Evolutionary conservation across 2,888 invertebrate species (phyloP).

Genomic region (Polydrusus tereticollis): DNA sequence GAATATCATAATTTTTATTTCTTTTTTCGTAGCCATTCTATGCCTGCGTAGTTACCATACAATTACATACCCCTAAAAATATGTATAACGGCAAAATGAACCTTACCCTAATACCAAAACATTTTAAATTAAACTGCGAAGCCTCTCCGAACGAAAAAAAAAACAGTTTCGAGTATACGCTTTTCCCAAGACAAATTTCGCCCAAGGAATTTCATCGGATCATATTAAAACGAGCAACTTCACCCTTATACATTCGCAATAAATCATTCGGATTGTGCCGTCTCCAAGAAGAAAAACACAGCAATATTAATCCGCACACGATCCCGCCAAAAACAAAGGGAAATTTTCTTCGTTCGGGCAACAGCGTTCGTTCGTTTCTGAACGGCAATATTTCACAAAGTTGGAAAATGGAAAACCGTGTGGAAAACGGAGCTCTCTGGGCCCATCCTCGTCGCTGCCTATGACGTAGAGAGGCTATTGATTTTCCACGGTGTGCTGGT

Average conservation of each 20-base stretch:
- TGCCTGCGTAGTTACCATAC: too few relatives aligned
- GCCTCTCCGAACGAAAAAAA: neutral
- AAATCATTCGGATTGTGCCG: constrained; percentile 47
- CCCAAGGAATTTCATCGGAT: constrained; percentile 42
- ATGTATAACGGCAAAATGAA: neutral
- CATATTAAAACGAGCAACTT: constrained; percentile 45
- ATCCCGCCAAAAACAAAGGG: constrained; percentile 47
- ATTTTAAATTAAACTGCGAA: constrained; percentile 11
- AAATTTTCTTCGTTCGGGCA: constrained; percentile 45
- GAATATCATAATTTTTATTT: too few relatives aligned
- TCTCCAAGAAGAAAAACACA: constrained; percentile 44
- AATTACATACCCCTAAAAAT: neutral
- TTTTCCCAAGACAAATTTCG: constrained; percentile 35
- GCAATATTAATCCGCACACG: constrained; percentile 49
- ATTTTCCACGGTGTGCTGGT: constrained; percentile 63
- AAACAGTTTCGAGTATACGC: constrained; percentile 25
- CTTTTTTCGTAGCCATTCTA: too few relatives aligned
- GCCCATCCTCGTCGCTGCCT: constrained; percentile 59
- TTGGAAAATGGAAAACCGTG: constrained; percentile 52
- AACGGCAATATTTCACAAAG: constrained; percentile 50
- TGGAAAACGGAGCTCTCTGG: constrained; percentile 52
- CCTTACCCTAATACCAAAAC: neutral
- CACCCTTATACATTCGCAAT: constrained; percentile 45
- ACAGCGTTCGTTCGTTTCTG: constrained; percentile 46
- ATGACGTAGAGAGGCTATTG: constrained; percentile 65